Base-by-base conservation (phyloP, 2,797 vertebrate genomes). In the Telmatherina bonti region DNA sequence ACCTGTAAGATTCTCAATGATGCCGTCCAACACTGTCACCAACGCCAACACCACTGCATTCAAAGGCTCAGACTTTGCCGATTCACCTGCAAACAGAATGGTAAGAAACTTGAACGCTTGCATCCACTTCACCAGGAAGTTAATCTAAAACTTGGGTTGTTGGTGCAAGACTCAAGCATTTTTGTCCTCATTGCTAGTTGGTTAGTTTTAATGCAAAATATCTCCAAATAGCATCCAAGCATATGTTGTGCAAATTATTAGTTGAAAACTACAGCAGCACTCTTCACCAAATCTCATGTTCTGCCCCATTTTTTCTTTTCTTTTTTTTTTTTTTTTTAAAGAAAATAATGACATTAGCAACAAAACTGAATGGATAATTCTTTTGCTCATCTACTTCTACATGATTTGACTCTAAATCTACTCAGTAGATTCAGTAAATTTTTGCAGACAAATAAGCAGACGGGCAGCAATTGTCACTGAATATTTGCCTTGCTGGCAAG, bases 1-100 rank as follows among this genome's bases (percentile, higher is more conserved):
- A 58, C 75, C 61, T 60, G 31, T 45, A 79, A 78, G 70, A 74
- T 74, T 76, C 77, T 74, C 81, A 73, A 87, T 49, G 62, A 96
- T 96, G 95, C 95, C 94, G 89, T 96, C 95, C 94, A 96, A 94
- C 89, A 71, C 93, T 38, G 92, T 94, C 85, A 89, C 92, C 88
- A 88, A 88, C 80, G 67, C 89, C 78, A 80, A 82, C 85, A 70
- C 80, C 74, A n/a, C 90, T 43, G 63, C 89, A 18, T 93, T 93
- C 82, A 95, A 94, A 90, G 81, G 84, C 85, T 81, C 93, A 16
- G 92, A 94, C 84, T 93, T 86, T 58, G 68, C 87, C 11, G 92
- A 91, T 67, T 89, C 91, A 62, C 93, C 88, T 66, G 91, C 86
- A 85, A 92, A 84, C 86, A 91, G 88, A 91, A 91, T 91, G 94